Evolutionary conservation across 1,140 invertebrate genomes (phyloP), one percentile per base, ranked within the genome.

Genomic region (Drosophila rhopaloa): DNA sequence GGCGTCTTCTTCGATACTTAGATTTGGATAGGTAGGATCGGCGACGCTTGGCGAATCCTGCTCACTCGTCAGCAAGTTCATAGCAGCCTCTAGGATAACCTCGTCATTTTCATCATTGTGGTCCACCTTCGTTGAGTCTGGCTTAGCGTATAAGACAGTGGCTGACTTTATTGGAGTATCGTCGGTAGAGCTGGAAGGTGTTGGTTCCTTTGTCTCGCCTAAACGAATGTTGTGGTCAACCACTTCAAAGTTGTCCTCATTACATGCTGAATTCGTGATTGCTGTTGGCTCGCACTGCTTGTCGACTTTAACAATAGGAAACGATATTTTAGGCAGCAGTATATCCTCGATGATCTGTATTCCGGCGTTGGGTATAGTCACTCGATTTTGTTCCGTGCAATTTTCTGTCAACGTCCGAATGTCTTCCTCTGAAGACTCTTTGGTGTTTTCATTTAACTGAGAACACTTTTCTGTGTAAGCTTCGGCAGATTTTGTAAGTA

Each of bases 291-390:
- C 16, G 14, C 14, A 32, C 5, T 11, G 14, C 1, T 24, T 50
- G 55, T 88, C 71, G 10, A 88, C 80, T 4, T 54, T 54, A 11
- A 70, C 3, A 53, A 88, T 78, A 43, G 81, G 78, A 44, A 89
- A 58, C 7, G 76, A 59, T 38, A 65, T 80, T 11, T 56, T 29
- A 0, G 84, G 81, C 48, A 90, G 44, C 0, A 77, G 74, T 27
- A 89, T 79, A 24, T 84, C 56, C 29, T 89, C 84, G 32, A 89
- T 89, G 11, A 88, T 88, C 47, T 62, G 38, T 24, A 85, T 63
- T 19, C 55, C 58, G 11, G 7, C 9, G 9, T 29, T 37, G 10
- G n/a, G 9, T 1, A 24, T 40, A 4, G 0, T 43, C 10, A 10
- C 5, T 0, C 7, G 38, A 43, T 55, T 50, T 9, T 14, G 2